phyloP scores from a whole-genome alignment of 1,140 invertebrate species.

The Aphaenogaster ashmeadi region DNA sequence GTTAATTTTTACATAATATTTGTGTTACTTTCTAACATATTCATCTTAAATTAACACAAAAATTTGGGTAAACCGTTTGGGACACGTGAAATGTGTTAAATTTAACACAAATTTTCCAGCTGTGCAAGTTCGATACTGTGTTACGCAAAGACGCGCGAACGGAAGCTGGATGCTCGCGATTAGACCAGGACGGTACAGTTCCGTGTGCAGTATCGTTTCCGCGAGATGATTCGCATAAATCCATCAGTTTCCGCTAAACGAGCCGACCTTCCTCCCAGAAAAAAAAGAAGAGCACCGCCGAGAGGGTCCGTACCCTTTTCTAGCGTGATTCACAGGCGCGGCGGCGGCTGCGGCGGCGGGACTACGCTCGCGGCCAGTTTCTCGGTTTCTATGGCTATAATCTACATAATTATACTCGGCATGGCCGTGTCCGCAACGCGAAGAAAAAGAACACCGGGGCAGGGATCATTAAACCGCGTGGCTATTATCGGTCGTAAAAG shows the following conservation, averaged over 20 bases:
- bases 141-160: not conserved
- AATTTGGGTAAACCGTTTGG: too few species aligned
- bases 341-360: not conserved
- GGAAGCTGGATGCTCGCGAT: slow-evolving; percentile 7
- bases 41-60: too few species aligned
- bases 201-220: slow-evolving; percentile 30
- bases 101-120: too few species aligned
- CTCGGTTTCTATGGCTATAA: slow-evolving; percentile 72
- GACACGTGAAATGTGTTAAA: too few species aligned
- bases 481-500: slow-evolving; percentile 74
- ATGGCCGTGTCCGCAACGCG: slow-evolving; percentile 48
- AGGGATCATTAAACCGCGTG: slow-evolving; percentile 65
- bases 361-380: slow-evolving; percentile 70
- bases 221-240: slow-evolving; percentile 39
- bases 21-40: too few species aligned
- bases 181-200: not conserved
- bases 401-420: slow-evolving; percentile 75
- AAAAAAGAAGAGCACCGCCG: slow-evolving; percentile 11
- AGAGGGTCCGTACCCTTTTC: slow-evolving; percentile 67
- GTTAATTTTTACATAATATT: too few species aligned
- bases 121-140: not conserved
- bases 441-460: slow-evolving; percentile 46
- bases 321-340: slow-evolving; percentile 67
- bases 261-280: not conserved
- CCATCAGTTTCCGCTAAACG: slow-evolving; percentile 16